Base-by-base conservation (phyloP, 2,888 invertebrate species). In the Orchesella flavescens region DNA sequence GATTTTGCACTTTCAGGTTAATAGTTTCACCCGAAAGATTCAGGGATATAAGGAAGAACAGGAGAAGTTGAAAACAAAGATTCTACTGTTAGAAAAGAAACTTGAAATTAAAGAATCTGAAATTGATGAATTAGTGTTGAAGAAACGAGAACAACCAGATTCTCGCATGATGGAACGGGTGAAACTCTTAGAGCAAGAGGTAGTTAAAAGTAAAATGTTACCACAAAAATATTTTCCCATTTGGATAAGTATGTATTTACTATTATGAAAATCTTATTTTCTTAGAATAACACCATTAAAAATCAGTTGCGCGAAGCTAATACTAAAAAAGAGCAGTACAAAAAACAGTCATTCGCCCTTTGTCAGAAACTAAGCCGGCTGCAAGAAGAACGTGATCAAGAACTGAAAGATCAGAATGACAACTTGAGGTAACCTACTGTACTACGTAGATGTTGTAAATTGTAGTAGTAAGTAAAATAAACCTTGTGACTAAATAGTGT, bases 391-490 rank as follows among this genome's bases (percentile, higher is more conserved):
- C 66, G 78, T 5, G 86, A 86, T 63, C 53, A 49, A 44, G 79
- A 85, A 55, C 75, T 87, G 4, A 75, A 83, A 34, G 83, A 82
- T 23, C 85, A 86, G 73, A 87, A 87, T 75, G 86, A 85, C 59
- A 84, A 75, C 53, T 72, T 86, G 43, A 80, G 83, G 86, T 86
- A 73, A 63, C 44, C 44, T 9, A 44, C 44, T 12, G 9, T 44
- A 44, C n/a, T n/a, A n/a, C n/a, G n/a, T n/a, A n/a, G n/a, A n/a
- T n/a, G n/a, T n/a, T n/a, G n/a, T n/a, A n/a, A n/a, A n/a, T n/a
- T n/a, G n/a, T n/a, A n/a, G n/a, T n/a, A n/a, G n/a, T n/a, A n/a
- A n/a, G 44, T 44, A 44, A 44, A 44, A 44, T 44, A 44, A 9
- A 44, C n/a, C n/a, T n/a, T n/a, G n/a, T n/a, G n/a, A n/a, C n/a